A percentile compares a stretch with the other conserved stretches of the same genome.
phyloP scores from a whole-genome alignment of 2,888 invertebrate genomes.

The Mesorhabditis sp. region DNA sequence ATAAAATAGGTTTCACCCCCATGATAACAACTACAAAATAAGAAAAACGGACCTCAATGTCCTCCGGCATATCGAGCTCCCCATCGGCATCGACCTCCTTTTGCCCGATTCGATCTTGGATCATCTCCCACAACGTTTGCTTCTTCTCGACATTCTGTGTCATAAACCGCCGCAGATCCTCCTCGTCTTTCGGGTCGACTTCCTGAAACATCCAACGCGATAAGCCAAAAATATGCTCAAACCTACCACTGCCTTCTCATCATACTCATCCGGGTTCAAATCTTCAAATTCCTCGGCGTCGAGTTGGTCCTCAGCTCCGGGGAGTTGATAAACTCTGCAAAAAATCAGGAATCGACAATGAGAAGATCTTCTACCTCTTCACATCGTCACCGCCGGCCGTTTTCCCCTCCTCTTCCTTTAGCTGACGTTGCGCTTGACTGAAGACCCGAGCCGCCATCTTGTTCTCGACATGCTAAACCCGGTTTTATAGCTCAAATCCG shows the following conservation, averaged over 20 bases:
- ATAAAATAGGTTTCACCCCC: too few relatives aligned
- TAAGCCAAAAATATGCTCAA: not conserved
- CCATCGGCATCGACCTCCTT: slow-evolving; percentile 36
- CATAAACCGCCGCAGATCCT: slow-evolving; percentile 81
- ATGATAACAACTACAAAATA: not conserved
- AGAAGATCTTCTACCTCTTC: not conserved
- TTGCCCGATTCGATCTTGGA: slow-evolving; percentile 66
- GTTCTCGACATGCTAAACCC: not conserved
- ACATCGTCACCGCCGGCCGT: not conserved
- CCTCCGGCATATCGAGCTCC: slow-evolving; percentile 28
- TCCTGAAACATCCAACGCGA: slow-evolving; percentile 22
- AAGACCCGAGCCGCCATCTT: slow-evolving; percentile 1
- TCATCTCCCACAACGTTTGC: slow-evolving; percentile 80
- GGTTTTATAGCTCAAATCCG: too few relatives aligned
- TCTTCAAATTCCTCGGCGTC: not conserved
- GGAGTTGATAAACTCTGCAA: not conserved
- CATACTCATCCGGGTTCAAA: not conserved
- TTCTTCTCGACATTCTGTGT: slow-evolving; percentile 64
- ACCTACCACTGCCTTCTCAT: not conserved
- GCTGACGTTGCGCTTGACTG: not conserved
- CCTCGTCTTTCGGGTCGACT: slow-evolving; percentile 66
- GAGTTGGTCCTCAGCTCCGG: not conserved
- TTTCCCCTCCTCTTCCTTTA: not conserved
- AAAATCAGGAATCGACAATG: not conserved
- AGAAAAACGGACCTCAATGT: slow-evolving; percentile 28